Evolutionary conservation across 2,113 vertebrate species (phyloP), one percentile per base, ranked within the genome.

Genomic region (Corvus moneduloides): DNA sequence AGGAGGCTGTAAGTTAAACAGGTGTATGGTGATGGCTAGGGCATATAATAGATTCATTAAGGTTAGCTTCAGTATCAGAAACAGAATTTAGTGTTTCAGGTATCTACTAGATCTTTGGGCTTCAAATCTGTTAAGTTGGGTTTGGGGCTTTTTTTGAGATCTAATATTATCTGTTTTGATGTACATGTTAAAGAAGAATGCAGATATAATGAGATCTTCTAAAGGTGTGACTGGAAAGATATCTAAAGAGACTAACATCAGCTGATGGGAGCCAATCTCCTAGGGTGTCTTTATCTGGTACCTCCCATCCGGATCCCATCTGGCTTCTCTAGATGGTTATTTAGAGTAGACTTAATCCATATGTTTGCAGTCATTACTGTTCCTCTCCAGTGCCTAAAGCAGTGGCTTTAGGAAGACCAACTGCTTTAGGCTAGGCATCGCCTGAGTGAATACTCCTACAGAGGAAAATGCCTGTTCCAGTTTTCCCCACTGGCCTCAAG

Each of bases 261-360:
- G 46, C 21, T 69, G 54, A 51, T 64, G 14, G 26, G 6, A 87
- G n/a, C 8, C 49, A 61, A 7, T 58, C 35, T 95, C 35, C 46
- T 44, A 52, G 59, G 9, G 15, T 90, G 41, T 73, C 54, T 67
- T 78, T 51, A 83, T 66, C 46, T 80, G 51, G 20, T 44, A n/a
- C 41, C 68, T 91, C 32, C 23, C 51, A 54, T 84, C 30, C 9
- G 0, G 24, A 55, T 66, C 26, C 37, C 68, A 80, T 78, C 37
- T 91, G 91, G 64, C 37, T 96, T 63, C 66, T 93, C 58, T 62
- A 87, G 74, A 75, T 93, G 46, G 67, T 88, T 63, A 62, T 56
- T 87, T 63, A 61, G 58, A 52, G 35, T 43, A 86, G 51, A 37
- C 39, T 73, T 87, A 77, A 58, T 64, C 32, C 69, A 27, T 59